Evolutionary conservation across 2,797 vertebrate genomes (phyloP), one percentile per base, ranked within the genome.

Genomic region (Scleropages formosus): DNA sequence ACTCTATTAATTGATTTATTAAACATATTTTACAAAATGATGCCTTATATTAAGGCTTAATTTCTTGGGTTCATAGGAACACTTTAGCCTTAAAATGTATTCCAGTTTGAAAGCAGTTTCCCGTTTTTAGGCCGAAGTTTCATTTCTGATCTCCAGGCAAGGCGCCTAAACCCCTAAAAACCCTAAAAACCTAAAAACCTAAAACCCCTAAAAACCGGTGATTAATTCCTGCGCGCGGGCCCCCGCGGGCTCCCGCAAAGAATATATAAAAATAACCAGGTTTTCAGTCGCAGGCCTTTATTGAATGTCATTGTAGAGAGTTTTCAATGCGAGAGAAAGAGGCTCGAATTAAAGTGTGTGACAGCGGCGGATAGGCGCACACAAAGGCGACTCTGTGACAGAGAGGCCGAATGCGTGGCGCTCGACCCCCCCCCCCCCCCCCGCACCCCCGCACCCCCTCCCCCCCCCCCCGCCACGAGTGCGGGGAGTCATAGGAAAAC

Each of bases 261-360:
- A 96, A 95, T 96, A 97, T 97, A 90, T 91, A 89, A 93, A 94
- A 95, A 97, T 97, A 97, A 98, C 96, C 95, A 96, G 93, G 92
- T 96, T 94, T 94, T 92, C 94, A 98, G 94, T 94, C 93, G 90
- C 94, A 93, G 93, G 95, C 94, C 94, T 94, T 97, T 96, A 97
- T 97, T 98, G 96, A 98, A 97, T 98, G 96, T 98, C 95, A 97
- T 97, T 99, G 96, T 98, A 96, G 94, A 96, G 96, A 94, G 95
- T 93, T 95, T 94, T 98, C 94, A 98, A 99, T 97, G 96, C 95
- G 93, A 92, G 95, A 98, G 96, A 98, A 98, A 98, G 96, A 97
- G 95, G 95, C 93, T 96, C 96, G 95, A 96, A 99, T 99, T 99
- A 99, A 98, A 98, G 95, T 99, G 97, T 99, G 97, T 98, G 97